Base-by-base conservation (phyloP, 2,797 vertebrate genomes). In the Sphenopsis melanotis region DNA sequence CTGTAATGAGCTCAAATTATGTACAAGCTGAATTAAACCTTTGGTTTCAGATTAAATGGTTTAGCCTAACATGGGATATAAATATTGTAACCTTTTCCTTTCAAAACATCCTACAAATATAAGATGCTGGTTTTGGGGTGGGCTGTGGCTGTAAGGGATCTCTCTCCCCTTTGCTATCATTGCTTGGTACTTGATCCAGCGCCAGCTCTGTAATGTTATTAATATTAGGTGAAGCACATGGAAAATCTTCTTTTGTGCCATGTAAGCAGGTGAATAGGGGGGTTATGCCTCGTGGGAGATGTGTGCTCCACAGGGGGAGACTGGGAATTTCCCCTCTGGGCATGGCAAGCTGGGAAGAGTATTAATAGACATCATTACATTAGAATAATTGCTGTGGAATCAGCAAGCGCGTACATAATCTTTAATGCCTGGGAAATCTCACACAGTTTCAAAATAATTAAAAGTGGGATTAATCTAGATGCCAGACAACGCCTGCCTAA, bases 381-480 rank as follows among this genome's bases (percentile, higher is more conserved):
- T 69, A 87, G 74, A 94, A 88, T 95, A 96, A 96, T 94, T 95
- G 96, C 91, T 86, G 87, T 81, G 88, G 90, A 94, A 95, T 91
- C 93, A 87, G 94, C 85, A 66, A 91, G 90, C 2, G 7, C 4
- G 4, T 78, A 72, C 77, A 52, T 93, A 93, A 95, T 94, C 93
- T 91, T 90, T 93, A 95, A 91, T 91, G 95, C 95, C 91, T 88
- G 93, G 88, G 94, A 96, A 96, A 90, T 90, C 91, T 96, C 93
- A 78, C 94, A 90, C 90, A 78, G 77, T 88, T 95, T 95, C 91
- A 90, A 90, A 96, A 96, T 96, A 96, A 96, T 96, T 95, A 95
- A 94, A 95, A 96, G 80, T 63, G 83, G 91, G 90, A 95, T 96
- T 96, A 96, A 95, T 96, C 88, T 81, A 86, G 90, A 94, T 90